Evolutionary conservation across 2,797 vertebrate genomes (phyloP).

Genomic region (Notoglanidium macrostoma): DNA sequence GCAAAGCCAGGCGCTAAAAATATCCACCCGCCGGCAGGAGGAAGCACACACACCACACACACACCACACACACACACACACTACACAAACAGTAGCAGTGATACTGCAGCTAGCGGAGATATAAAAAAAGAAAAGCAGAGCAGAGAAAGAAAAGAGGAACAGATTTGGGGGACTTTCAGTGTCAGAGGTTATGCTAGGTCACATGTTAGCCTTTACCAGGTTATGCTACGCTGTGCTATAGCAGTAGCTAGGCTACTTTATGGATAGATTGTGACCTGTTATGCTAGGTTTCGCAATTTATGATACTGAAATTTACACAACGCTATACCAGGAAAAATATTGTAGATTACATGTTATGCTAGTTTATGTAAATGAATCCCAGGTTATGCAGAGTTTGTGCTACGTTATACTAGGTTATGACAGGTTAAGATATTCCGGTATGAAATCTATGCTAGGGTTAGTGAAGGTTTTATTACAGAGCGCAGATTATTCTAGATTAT

Average conservation of each 20-base stretch:
- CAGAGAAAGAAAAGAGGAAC: neutral
- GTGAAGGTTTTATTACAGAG: neutral
- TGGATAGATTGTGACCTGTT: neutral
- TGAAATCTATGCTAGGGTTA: neutral
- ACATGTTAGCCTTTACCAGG: neutral
- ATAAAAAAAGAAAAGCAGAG: neutral
- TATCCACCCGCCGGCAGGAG: constrained; percentile 28
- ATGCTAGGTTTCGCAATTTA: neutral
- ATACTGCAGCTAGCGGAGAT: constrained; percentile 11
- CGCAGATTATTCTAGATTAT: neutral
- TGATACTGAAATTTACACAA: neutral
- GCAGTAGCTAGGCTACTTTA: neutral
- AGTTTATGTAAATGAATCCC: neutral
- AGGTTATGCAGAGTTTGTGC: neutral
- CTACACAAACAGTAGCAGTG: constrained; percentile 16
- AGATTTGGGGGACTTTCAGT: neutral
- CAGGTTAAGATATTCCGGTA: neutral
- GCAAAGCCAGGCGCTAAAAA: constrained; percentile 38
- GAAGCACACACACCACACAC: constrained; percentile 5
- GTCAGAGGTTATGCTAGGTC: neutral
- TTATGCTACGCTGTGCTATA: neutral
- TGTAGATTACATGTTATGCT: neutral
- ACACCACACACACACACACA: constrained; percentile 11
- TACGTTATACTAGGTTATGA: neutral
- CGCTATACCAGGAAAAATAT: neutral